Percentiles rank a stretch among this genome's conserved stretches.
These are phyloP conservation scores for Colistium nudipinnis DNA, from an alignment of 2,113 vertebrate genomes.

Conservation along the genomic window DNA sequence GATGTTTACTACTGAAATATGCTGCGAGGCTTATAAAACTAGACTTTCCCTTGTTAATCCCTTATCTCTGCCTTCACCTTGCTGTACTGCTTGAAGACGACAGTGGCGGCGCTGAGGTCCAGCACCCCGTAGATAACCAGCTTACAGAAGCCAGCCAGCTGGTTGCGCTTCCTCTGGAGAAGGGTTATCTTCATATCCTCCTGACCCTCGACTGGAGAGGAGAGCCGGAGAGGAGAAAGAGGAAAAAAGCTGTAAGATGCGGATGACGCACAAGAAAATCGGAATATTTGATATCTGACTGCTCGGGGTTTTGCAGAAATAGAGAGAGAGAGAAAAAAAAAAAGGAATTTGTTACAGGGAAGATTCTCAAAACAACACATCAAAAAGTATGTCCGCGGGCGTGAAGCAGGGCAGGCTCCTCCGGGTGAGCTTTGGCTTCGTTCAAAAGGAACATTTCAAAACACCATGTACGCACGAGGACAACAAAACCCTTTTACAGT, in stretches of 20 bases:
- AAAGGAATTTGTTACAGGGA: constrained; percentile 10
- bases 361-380: constrained; percentile 36
- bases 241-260: neutral
- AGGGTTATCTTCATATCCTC: constrained; percentile 71
- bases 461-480: neutral
- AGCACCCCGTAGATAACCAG: constrained; percentile 86
- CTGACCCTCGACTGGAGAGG: constrained; percentile 24
- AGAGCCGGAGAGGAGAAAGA: neutral
- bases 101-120: constrained; percentile 84
- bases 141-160: constrained; percentile 90
- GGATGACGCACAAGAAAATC: constrained; percentile 1
- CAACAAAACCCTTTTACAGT: neutral
- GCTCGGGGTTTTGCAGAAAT: constrained; percentile 16
- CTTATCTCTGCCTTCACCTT: constrained; percentile 88
- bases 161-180: constrained; percentile 84
- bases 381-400: constrained; percentile 32
- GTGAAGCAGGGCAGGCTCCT: neutral
- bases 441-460: constrained; percentile 21
- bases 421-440: constrained; percentile 16
- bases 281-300: neutral
- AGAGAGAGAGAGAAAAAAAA: constrained; percentile 20
- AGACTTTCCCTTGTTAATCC: neutral
- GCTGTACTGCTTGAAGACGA: constrained; percentile 87
- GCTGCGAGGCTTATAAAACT: neutral
- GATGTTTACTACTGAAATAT: neutral